These are phyloP conservation scores for Crax fasciolata DNA, from an alignment of 2,797 vertebrate species.

Conservation along the genomic window DNA sequence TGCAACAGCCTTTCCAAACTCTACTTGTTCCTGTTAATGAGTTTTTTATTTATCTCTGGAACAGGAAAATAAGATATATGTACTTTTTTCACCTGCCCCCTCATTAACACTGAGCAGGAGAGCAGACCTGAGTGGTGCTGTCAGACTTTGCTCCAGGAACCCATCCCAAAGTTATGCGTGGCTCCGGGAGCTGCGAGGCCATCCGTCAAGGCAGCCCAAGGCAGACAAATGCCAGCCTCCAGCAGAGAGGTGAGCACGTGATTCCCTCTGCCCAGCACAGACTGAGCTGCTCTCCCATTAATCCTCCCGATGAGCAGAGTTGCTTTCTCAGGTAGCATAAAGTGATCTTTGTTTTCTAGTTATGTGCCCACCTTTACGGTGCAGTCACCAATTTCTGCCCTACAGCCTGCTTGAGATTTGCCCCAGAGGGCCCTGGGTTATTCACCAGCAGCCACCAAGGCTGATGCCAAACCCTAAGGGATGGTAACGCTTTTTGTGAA, in stretches of 20 bases:
- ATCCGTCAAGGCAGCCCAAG: neutral
- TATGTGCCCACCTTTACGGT: neutral
- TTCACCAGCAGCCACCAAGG: neutral
- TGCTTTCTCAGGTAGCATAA: neutral
- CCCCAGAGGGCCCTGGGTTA: neutral
- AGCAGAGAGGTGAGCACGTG: neutral
- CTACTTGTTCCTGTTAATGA: neutral
- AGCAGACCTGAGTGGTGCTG: neutral
- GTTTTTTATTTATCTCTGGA: neutral
- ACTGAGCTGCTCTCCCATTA: neutral
- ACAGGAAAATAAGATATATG: neutral
- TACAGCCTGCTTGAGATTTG: neutral
- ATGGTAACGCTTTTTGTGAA: neutral
- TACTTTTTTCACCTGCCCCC: neutral
- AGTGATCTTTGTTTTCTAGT: neutral
- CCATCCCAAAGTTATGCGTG: neutral
- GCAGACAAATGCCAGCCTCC: neutral
- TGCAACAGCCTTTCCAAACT: neutral
- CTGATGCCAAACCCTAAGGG: neutral
- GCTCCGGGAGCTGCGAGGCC: neutral
- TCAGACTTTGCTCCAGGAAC: neutral
- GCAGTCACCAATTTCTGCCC: neutral
- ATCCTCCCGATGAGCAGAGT: neutral
- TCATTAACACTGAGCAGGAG: conserved; percentile 7
- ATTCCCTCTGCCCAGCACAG: neutral